Base-by-base conservation (phyloP, 2,888 invertebrate genomes). In the Anthrax anthrax region DNA sequence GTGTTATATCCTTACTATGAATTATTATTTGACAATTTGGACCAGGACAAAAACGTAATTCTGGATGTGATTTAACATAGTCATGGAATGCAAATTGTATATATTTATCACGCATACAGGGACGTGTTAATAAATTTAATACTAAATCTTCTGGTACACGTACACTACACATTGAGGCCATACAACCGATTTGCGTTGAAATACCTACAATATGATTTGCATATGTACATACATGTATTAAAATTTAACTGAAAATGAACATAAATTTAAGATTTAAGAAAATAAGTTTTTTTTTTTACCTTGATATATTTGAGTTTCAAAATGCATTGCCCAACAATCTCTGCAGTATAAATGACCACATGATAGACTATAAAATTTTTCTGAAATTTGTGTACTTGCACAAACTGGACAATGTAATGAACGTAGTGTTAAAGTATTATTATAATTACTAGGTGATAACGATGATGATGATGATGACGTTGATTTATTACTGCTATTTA, bases 131-230 rank as follows among this genome's bases (percentile, higher is more conserved):
- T 60, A 92, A 77, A 48, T 83, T 82, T 49, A 94, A 72, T 17
- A 94, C 91, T 75, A 96, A 89, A 67, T 95, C 94, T 72, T 96
- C 96, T 9, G 95, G 91, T n/a, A 88, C 91, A 55, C 94, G 74
- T 37, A 96, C 83, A 63, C 85, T 84, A 71, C 98, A 98, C 53
- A 87, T 85, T 60, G 84, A 83, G 41, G 90, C 91, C 97, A 98
- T 98, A 70, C 98, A 98, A 61, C 91, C 87, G 58, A 98, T 94
- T 56, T 85, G 90, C 72, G 81, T 76, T 52, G 78, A 77, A 52
- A 80, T 79, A 59, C 81, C 81, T 79, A 12, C 9, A 27, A 27
- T 5, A 27, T 8, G 9, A 27, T 8, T 27, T 27, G 9, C 23
- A 27, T n/a, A n/a, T n/a, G n/a, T n/a, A n/a, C n/a, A n/a, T n/a